Evolutionary conservation across 2,888 invertebrate species (phyloP).

Genomic region (Philaethria dido): DNA sequence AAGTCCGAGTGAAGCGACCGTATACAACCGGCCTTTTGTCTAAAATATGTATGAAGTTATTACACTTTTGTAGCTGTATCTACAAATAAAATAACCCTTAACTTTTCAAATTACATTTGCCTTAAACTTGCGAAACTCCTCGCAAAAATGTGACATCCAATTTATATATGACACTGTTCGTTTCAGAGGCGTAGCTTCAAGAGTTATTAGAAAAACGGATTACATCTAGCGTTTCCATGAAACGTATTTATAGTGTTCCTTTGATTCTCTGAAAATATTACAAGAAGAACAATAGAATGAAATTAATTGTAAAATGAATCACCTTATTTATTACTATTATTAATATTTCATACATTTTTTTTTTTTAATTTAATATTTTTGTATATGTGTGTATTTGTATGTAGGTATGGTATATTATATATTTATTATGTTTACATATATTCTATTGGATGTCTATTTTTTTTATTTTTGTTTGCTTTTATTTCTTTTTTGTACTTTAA

Average conservation of each 20-base stretch:
- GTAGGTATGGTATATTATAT: too few species aligned
- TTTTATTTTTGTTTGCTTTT: too few species aligned
- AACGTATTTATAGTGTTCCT: constrained; percentile 21
- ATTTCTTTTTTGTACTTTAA: too few species aligned
- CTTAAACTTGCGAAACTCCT: constrained; percentile 49
- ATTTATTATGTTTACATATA: too few species aligned
- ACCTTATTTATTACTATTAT: too few species aligned
- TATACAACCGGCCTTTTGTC: constrained; percentile 69
- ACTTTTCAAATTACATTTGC: constrained; percentile 47
- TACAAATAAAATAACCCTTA: constrained; percentile 46
- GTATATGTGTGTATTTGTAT: too few species aligned
- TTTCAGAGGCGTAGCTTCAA: constrained; percentile 32
- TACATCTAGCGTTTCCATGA: constrained; percentile 18
- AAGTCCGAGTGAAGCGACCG: constrained; percentile 69
- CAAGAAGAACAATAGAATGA: too few species aligned
- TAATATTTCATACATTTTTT: too few species aligned
- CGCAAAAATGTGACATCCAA: constrained; percentile 41
- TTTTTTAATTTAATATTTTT: too few species aligned
- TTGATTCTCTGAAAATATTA: background rate
- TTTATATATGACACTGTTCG: constrained; percentile 41
- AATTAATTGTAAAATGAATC: too few species aligned
- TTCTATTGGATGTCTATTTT: too few species aligned
- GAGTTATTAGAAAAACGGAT: constrained; percentile 40
- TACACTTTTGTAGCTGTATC: constrained; percentile 49
- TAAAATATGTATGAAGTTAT: constrained; percentile 74